These are phyloP conservation scores for Dioctria rufipes DNA, from an alignment of 2,888 invertebrate species.

Conservation along the genomic window DNA sequence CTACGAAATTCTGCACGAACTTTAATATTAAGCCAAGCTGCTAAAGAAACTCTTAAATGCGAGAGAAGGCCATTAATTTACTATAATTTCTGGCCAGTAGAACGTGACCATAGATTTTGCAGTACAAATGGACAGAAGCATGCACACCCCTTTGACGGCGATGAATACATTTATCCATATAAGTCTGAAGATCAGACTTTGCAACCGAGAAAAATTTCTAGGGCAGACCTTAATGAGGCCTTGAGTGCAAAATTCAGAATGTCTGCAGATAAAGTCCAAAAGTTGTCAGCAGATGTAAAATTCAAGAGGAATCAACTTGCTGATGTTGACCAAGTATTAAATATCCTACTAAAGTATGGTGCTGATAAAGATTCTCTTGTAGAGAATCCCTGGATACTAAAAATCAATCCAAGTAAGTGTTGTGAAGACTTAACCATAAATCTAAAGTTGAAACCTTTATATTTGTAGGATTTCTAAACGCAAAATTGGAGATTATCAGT, in stretches of 20 bases:
- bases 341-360: constrained; percentile 63
- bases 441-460: not conserved
- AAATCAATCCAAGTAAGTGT: constrained; percentile 64
- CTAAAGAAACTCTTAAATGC: too few species aligned
- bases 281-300: constrained; percentile 44
- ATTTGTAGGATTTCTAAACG: constrained; percentile 64
- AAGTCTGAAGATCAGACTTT: not conserved
- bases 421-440: not conserved
- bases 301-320: not conserved
- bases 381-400: constrained; percentile 68
- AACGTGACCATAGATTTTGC: too few species aligned
- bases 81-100: too few species aligned
- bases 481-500: constrained; percentile 70
- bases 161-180: constrained; percentile 24
- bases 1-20: too few species aligned
- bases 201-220: not conserved
- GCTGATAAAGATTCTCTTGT: constrained; percentile 65
- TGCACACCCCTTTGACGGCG: constrained; percentile 20
- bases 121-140: too few species aligned
- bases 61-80: too few species aligned
- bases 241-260: constrained; percentile 38
- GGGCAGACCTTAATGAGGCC: constrained; percentile 16
- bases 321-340: constrained; percentile 53
- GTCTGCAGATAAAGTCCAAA: not conserved
- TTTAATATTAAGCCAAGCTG: too few species aligned